These are phyloP conservation scores for Fundulus diaphanus DNA, from an alignment of 2,797 vertebrate genomes.

Conservation along the genomic window DNA sequence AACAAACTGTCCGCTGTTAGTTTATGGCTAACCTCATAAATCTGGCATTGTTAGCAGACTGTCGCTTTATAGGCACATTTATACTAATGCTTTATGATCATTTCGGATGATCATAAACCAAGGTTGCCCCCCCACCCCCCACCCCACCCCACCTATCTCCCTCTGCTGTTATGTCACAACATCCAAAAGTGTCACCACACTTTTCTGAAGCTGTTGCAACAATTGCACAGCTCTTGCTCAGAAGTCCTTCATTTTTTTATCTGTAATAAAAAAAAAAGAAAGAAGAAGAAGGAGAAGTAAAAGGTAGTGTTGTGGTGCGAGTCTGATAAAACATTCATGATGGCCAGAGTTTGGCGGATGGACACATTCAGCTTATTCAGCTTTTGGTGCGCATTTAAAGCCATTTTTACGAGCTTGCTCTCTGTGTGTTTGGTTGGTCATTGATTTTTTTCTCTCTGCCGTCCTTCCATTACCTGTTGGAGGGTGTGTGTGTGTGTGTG, in stretches of 20 bases:
- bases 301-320: slow-evolving; percentile 23
- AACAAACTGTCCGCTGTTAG: slow-evolving; percentile 74
- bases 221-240: slow-evolving; percentile 53
- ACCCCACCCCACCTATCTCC: background rate
- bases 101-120: slow-evolving; percentile 68
- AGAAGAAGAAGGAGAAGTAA: slow-evolving; percentile 21
- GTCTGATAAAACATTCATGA: slow-evolving; percentile 65
- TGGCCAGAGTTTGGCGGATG: slow-evolving; percentile 52
- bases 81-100: slow-evolving; percentile 77
- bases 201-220: slow-evolving; percentile 53
- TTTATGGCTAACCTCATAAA: slow-evolving; percentile 74
- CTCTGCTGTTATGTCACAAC: slow-evolving; percentile 50
- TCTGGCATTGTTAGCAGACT: slow-evolving; percentile 71
- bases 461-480: slow-evolving; percentile 81
- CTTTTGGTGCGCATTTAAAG: slow-evolving; percentile 66
- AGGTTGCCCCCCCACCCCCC: slow-evolving; percentile 1
- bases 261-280: slow-evolving; percentile 10
- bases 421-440: slow-evolving; percentile 72
- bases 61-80: slow-evolving; percentile 72
- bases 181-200: slow-evolving; percentile 50
- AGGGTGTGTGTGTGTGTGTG: slow-evolving; percentile 30
- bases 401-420: slow-evolving; percentile 75
- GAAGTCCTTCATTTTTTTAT: slow-evolving; percentile 30
- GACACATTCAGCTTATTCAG: slow-evolving; percentile 63
- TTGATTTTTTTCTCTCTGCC: slow-evolving; percentile 78